These are phyloP conservation scores for Platysternon megacephalum DNA, from an alignment of 2,113 vertebrate genomes.

Conservation along the genomic window DNA sequence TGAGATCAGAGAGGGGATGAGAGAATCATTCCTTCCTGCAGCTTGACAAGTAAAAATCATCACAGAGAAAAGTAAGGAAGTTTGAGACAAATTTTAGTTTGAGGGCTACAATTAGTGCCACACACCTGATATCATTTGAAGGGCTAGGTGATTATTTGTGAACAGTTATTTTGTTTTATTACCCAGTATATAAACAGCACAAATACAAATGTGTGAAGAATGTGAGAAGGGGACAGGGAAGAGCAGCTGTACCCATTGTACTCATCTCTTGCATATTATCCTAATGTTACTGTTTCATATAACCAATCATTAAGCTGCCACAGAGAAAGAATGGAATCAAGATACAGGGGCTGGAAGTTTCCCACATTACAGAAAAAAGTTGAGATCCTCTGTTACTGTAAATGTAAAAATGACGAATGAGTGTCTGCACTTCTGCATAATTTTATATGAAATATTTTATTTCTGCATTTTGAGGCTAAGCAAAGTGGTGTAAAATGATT, in stretches of 20 bases:
- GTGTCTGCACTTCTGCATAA: no score
- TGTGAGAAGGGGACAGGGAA: not conserved
- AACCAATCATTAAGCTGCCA: not conserved
- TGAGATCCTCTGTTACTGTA: not conserved
- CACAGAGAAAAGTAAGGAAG: not conserved
- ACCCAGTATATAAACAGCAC: rapidly evolving
- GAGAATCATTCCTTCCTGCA: not conserved
- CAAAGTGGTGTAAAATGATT: not conserved
- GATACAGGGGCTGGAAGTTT: not conserved
- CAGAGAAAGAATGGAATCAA: not conserved
- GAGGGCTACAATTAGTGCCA: not conserved
- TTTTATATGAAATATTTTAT: no score
- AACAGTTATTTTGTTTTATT: not conserved
- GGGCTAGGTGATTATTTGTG: rapidly evolving
- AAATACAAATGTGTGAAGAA: not conserved
- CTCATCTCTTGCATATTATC: rapidly evolving
- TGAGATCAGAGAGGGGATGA: not conserved
- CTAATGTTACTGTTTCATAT: not conserved
- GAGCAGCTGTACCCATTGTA: not conserved
- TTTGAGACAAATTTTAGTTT: not conserved
- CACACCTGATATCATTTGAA: rapidly evolving
- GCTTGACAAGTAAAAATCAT: not conserved
- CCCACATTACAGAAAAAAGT: not conserved
- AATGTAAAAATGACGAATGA: not conserved
- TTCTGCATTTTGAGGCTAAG: no score